phyloP scores from a whole-genome alignment of 2,113 vertebrate genomes.

The Seriola rivoliana region DNA sequence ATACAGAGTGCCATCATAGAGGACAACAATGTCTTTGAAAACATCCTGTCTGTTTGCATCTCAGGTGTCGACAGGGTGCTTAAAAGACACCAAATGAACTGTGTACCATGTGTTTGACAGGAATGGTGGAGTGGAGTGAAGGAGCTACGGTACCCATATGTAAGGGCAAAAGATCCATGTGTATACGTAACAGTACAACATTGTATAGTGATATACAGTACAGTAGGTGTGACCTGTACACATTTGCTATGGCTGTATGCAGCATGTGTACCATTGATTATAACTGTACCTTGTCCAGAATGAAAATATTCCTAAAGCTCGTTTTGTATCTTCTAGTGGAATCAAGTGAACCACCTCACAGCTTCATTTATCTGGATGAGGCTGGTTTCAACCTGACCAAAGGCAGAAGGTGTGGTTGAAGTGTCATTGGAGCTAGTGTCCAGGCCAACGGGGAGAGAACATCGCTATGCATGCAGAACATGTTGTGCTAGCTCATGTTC shows the following conservation, averaged over 20 bases:
- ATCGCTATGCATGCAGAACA: not conserved
- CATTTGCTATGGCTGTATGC: no score
- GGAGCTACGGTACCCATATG: not conserved
- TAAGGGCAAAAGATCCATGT: no score
- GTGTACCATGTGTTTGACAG: not conserved
- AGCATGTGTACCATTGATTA: not conserved
- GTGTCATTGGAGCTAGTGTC: not conserved
- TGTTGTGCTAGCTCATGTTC: not conserved
- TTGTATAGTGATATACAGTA: no score
- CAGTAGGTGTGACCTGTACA: not conserved
- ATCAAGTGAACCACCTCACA: not conserved
- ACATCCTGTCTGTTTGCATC: not conserved
- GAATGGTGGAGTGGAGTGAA: not conserved
- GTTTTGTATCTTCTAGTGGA: not conserved
- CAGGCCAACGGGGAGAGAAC: not conserved
- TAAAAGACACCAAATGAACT: not conserved
- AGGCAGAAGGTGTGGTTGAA: not conserved
- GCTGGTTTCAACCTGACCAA: not conserved
- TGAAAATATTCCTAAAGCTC: not conserved
- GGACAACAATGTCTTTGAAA: constrained; percentile 1
- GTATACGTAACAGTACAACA: no score
- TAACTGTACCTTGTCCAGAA: not conserved
- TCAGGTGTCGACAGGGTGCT: not conserved
- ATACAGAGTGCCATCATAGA: not conserved
- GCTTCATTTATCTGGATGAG: not conserved